Conservation (phyloP, 1,140 invertebrate species). For the Luehdorfia chinensis region DNA sequence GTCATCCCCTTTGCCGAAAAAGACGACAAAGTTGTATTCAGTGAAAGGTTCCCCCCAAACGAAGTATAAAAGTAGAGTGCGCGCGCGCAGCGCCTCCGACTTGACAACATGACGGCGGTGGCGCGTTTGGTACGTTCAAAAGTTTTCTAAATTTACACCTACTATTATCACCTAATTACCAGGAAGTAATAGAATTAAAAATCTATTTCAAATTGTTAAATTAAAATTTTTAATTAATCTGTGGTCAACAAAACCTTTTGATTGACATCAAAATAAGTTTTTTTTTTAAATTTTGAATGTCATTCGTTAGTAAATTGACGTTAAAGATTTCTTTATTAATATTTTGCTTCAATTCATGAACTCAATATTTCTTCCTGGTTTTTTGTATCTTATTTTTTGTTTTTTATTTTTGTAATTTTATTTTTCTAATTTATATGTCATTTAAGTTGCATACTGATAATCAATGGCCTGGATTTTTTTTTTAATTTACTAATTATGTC, state of each 20-base stretch:
- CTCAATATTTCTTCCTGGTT: neutral
- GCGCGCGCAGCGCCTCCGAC: constrained; percentile 58
- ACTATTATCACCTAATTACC: no score
- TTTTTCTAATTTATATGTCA: no score
- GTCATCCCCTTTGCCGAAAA: constrained; percentile 35
- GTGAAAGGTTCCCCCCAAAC: constrained; percentile 59
- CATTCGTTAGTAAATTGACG: neutral
- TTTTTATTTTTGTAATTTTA: neutral
- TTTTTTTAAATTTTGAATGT: neutral
- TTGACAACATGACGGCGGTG: constrained; percentile 60
- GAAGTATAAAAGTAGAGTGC: constrained; percentile 56
- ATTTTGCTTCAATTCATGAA: neutral
- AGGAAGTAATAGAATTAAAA: neutral
- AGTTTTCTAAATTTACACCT: constrained; percentile 34
- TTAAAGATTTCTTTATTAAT: neutral
- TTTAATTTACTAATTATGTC: neutral
- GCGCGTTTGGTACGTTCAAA: constrained; percentile 64
- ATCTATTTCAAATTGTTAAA: neutral
- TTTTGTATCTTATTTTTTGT: neutral
- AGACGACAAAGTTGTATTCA: constrained; percentile 30
- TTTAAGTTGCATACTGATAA: no score
- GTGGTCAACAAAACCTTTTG: neutral
- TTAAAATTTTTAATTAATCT: neutral
- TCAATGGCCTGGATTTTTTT: no score
- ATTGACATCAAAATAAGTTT: neutral